Evolutionary conservation across 2,797 vertebrate species (phyloP), one percentile per base, ranked within the genome.

Genomic region (Cossypha caffra): DNA sequence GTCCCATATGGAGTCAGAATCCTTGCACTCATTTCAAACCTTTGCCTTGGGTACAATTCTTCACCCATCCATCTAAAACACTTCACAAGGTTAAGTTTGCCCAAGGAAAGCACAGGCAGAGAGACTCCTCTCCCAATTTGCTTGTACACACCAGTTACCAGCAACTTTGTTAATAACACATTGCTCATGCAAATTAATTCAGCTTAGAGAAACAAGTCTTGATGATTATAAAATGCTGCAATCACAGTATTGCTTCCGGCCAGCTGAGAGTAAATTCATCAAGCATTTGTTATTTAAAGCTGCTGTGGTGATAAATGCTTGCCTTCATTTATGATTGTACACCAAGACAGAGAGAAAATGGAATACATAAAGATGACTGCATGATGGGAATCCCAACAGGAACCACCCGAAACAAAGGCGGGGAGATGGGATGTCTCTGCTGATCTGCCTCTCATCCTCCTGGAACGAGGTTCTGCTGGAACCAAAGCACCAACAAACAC

Each of bases 221-320:
- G 93, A 96, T 97, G 95, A 95, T 96, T 96, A 97, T 92, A 96
- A 97, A 97, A 93, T 45, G 95, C 92, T 94, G 96, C 97, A 96
- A 96, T 97, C 95, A 96, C 83, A 63, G 76, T n/a, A 90, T 95
- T 94, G 94, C 97, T 97, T 96, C 96, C 37, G 79, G 96, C 92
- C 93, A 97, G 93, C 96, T 96, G 91, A 96, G 90, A 91, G 94
- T 94, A 95, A 96, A 97, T 97, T 97, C 97, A 97, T 97, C 96
- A 96, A 77, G 84, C 77, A 57, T 81, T 95, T 95, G 90, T 93
- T 94, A 95, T 95, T 96, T 96, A 94, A 94, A 95, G 91, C 91
- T 76, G 79, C 85, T 28, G 35, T 13, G 25, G 93, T 97, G 96
- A 96, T 94, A 94, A 96, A 97, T 95, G 91, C 63, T 25, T 86